Conservation (phyloP, 2,113 vertebrate genomes). For the Serilophus lunatus region DNA sequence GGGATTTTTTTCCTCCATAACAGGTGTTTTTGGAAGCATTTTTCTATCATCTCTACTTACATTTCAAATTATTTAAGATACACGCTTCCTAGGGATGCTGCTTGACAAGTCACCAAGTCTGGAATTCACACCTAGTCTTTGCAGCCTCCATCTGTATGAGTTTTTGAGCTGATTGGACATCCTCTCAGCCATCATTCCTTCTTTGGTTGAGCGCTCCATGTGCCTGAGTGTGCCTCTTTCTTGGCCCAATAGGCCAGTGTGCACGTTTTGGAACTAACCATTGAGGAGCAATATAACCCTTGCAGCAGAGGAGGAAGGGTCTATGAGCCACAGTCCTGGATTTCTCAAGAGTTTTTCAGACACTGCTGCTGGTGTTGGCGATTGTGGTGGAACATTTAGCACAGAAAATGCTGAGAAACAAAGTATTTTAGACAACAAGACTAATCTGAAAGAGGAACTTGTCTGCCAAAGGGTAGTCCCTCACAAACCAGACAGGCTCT, state of each 20-base stretch:
- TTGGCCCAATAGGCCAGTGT: neutral
- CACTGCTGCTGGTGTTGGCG: neutral
- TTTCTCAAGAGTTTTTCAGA: neutral
- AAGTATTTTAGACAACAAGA: neutral
- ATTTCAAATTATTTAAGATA: neutral
- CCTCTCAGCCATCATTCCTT: neutral
- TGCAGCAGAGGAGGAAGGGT: neutral
- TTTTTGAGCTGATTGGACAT: neutral
- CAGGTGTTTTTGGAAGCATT: neutral
- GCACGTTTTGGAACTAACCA: too few relatives aligned
- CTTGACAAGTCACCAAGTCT: neutral
- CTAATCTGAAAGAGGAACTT: neutral
- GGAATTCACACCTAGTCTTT: neutral
- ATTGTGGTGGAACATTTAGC: neutral
- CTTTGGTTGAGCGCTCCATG: neutral
- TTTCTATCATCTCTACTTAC: neutral
- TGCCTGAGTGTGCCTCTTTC: neutral
- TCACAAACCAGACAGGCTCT: neutral
- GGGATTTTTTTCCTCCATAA: neutral
- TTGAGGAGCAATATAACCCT: neutral
- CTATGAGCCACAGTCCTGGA: neutral
- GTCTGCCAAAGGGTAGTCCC: neutral
- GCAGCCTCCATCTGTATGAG: neutral
- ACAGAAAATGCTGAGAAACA: accelerated
- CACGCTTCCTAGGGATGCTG: neutral